These are phyloP conservation scores for Venusia cambrica DNA, from an alignment of 2,888 invertebrate genomes.

Conservation along the genomic window DNA sequence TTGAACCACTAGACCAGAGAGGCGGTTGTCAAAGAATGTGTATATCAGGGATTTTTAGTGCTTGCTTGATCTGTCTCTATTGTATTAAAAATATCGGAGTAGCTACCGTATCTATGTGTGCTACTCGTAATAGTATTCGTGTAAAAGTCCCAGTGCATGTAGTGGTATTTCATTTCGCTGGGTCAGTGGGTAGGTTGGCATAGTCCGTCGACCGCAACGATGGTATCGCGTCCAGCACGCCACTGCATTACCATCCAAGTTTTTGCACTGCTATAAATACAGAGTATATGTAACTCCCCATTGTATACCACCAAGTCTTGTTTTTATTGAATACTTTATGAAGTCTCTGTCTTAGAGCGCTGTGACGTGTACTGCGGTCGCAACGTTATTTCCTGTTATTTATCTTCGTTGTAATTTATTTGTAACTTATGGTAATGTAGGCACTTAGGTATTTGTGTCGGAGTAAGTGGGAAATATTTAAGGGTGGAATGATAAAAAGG, in stretches of 20 bases:
- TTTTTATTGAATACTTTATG: conserved; percentile 28
- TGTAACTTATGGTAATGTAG: conserved; percentile 6
- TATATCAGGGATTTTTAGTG: too few species aligned
- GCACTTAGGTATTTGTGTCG: conserved; percentile 4
- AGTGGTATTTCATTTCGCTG: conserved; percentile 8
- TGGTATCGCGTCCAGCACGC: conserved; percentile 44
- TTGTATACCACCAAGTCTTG: conserved; percentile 18
- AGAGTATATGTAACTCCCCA: conserved; percentile 29
- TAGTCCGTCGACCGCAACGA: conserved; percentile 36
- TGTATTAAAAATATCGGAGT: too few species aligned
- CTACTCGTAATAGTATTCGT: too few species aligned
- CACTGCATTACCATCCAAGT: conserved; percentile 30
- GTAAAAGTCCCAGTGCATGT: background rate
- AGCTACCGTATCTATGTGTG: too few species aligned
- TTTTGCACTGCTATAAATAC: conserved; percentile 32
- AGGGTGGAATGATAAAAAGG: too few species aligned
- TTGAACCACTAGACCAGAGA: too few species aligned
- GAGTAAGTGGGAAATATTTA: conserved; percentile 2
- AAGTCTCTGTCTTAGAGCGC: conserved; percentile 20
- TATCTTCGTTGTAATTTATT: conserved; percentile 10
- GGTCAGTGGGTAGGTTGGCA: conserved; percentile 11
- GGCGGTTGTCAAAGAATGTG: too few species aligned
- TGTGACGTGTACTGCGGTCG: conserved; percentile 17
- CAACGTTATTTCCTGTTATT: conserved; percentile 13
- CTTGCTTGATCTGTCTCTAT: too few species aligned